Evolutionary conservation across 2,888 invertebrate species (phyloP).

Genomic region (Standfussiana lucernea): DNA sequence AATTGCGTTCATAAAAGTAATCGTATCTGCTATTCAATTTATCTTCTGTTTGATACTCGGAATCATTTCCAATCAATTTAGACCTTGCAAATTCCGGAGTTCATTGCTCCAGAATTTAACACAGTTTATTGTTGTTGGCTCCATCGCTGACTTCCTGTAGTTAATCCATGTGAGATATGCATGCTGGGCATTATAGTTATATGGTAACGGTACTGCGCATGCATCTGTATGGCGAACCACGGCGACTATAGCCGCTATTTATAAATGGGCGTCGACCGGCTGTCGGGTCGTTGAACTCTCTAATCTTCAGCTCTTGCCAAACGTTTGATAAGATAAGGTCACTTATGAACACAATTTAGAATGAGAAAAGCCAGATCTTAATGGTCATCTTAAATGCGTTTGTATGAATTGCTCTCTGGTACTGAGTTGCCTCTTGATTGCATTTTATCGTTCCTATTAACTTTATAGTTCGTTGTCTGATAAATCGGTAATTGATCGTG

Average conservation of each 20-base stretch:
- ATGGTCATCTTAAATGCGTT: conserved; percentile 49
- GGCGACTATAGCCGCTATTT: conserved; percentile 77
- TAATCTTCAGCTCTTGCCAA: conserved; percentile 78
- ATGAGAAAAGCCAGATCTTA: conserved; percentile 56
- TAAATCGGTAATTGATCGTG: conserved; percentile 50
- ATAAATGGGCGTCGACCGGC: conserved; percentile 80
- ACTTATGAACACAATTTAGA: conserved; percentile 50
- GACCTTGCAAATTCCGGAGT: conserved; percentile 37
- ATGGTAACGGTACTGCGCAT: conserved; percentile 76
- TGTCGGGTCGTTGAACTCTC: conserved; percentile 78
- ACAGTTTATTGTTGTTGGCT: conserved; percentile 28
- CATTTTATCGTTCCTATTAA: conserved; percentile 51
- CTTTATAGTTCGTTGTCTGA: conserved; percentile 41
- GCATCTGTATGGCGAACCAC: conserved; percentile 76
- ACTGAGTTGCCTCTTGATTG: conserved; percentile 47
- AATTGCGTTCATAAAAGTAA: conserved; percentile 2
- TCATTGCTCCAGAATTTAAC: conserved; percentile 47
- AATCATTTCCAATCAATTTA: conserved; percentile 28
- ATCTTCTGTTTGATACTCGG: conserved; percentile 7
- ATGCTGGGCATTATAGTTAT: conserved; percentile 59
- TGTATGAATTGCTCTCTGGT: conserved; percentile 15
- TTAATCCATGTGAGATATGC: conserved; percentile 56
- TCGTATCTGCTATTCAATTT: conserved; percentile 20
- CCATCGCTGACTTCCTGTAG: conserved; percentile 43
- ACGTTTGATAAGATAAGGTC: conserved; percentile 78